Percentiles rank a stretch among this genome's conserved stretches.
These are phyloP conservation scores for Lonchura striata DNA, from an alignment of 2,113 vertebrate species.

Conservation along the genomic window DNA sequence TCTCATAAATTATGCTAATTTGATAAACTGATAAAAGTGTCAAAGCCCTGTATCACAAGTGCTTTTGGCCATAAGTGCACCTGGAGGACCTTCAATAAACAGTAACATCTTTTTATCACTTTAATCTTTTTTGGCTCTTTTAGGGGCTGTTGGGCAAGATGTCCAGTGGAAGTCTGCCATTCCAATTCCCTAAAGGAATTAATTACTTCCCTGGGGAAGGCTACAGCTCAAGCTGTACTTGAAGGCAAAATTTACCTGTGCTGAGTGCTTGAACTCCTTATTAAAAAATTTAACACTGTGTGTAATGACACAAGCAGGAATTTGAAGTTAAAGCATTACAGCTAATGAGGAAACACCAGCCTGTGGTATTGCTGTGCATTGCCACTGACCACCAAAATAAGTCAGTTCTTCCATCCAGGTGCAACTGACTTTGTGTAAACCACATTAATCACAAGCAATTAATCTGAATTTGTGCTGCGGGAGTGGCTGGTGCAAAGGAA, in stretches of 20 bases:
- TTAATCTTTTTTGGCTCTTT: not conserved
- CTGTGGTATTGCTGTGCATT: not conserved
- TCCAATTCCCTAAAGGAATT: not conserved
- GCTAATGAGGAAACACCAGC: not conserved
- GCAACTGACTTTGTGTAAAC: not conserved
- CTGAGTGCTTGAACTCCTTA: not conserved
- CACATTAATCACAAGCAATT: not conserved
- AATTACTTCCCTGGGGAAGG: not conserved
- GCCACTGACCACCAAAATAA: not conserved
- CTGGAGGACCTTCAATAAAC: not conserved
- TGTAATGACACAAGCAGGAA: not conserved
- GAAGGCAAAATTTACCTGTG: not conserved
- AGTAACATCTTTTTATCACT: not conserved
- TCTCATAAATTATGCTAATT: not conserved
- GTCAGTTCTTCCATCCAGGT: not conserved
- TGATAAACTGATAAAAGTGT: not conserved
- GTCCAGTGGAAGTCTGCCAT: not conserved
- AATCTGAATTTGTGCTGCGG: not conserved
- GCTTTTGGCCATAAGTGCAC: accelerated
- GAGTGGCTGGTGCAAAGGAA: not conserved
- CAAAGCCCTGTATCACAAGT: not conserved
- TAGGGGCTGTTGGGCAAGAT: no score
- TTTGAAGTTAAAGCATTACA: not conserved
- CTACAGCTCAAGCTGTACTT: no score
- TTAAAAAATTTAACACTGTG: not conserved